phyloP scores from a whole-genome alignment of 2,888 invertebrate species.

The Eretmocerus hayati region DNA sequence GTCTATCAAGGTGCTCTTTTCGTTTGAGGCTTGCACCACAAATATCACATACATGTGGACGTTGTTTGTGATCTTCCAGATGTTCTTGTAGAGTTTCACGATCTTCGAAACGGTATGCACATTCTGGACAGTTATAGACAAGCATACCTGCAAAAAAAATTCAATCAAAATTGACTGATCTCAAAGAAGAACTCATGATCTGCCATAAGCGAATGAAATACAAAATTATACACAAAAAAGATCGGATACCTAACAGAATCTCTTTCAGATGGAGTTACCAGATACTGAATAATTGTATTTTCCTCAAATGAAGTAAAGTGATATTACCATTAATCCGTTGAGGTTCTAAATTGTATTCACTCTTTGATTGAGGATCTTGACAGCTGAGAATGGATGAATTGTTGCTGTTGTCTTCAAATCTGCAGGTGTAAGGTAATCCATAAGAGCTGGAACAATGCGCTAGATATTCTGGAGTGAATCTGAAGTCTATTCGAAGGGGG shows the following conservation, averaged over 20 bases:
- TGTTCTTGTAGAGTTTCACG: constrained; percentile 53
- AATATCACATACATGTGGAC: constrained; percentile 70
- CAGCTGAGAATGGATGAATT: constrained; percentile 35
- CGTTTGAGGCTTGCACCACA: constrained; percentile 72
- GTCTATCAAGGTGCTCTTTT: constrained; percentile 71
- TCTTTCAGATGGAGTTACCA: no score
- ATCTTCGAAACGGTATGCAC: constrained; percentile 41
- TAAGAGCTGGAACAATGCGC: constrained; percentile 40
- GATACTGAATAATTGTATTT: no score
- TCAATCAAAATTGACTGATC: no score
- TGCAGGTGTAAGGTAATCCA: constrained; percentile 39
- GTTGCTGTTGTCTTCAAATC: constrained; percentile 34
- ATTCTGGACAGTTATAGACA: constrained; percentile 42
- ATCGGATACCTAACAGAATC: no score
- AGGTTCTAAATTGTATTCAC: constrained; percentile 39
- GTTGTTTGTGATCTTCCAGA: constrained; percentile 69
- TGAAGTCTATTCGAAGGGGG: constrained; percentile 42
- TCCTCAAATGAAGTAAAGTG: no score
- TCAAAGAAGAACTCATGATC: no score
- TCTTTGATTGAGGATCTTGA: constrained; percentile 32
- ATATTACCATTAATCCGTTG: constrained; percentile 42
- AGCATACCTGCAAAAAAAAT: constrained; percentile 32
- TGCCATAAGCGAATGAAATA: no score
- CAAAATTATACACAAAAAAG: no score
- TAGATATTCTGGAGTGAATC: constrained; percentile 41